These are phyloP conservation scores for Chirona hameri DNA, from an alignment of 2,888 invertebrate genomes.

Conservation along the genomic window DNA sequence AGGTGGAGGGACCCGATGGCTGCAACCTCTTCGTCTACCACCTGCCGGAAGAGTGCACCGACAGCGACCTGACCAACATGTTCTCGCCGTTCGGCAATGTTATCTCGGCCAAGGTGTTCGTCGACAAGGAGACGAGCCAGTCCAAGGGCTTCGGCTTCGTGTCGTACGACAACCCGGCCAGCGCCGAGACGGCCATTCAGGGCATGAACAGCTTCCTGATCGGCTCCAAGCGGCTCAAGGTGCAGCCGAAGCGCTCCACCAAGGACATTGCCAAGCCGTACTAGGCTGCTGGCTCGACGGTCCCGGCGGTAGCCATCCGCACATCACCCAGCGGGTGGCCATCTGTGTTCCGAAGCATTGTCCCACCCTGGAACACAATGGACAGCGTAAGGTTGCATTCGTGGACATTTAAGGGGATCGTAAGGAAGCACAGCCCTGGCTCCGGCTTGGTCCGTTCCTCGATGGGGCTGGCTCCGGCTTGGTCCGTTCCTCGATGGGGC, in stretches of 20 bases:
- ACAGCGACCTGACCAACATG: slow-evolving; percentile 92
- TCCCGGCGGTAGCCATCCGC: too few relatives aligned
- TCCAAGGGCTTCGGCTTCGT: slow-evolving; percentile 99
- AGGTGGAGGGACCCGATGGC: slow-evolving; percentile 96
- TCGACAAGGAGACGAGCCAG: slow-evolving; percentile 98
- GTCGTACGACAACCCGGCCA: slow-evolving; percentile 89
- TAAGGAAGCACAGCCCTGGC: too few relatives aligned
- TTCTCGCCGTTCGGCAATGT: slow-evolving; percentile 98
- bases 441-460: too few relatives aligned
- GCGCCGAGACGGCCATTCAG: slow-evolving; percentile 91
- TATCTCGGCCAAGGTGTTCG: slow-evolving; percentile 98
- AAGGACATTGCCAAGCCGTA: slow-evolving; percentile 53
- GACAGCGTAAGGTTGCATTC: too few relatives aligned
- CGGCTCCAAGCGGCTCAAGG: slow-evolving; percentile 95
- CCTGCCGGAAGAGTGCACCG: slow-evolving; percentile 97
- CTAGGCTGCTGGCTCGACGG: not conserved
- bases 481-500: too few relatives aligned
- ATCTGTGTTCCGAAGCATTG: too few relatives aligned
- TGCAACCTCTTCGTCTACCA: slow-evolving; percentile 99
- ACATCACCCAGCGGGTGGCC: too few relatives aligned
- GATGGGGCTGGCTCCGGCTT: too few relatives aligned
- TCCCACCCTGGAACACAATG: too few relatives aligned
- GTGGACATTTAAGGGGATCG: too few relatives aligned
- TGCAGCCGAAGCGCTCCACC: slow-evolving; percentile 92
- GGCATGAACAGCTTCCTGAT: slow-evolving; percentile 98